Conservation (phyloP, 2,888 invertebrate genomes). For the Pristionchus maxplancki region DNA sequence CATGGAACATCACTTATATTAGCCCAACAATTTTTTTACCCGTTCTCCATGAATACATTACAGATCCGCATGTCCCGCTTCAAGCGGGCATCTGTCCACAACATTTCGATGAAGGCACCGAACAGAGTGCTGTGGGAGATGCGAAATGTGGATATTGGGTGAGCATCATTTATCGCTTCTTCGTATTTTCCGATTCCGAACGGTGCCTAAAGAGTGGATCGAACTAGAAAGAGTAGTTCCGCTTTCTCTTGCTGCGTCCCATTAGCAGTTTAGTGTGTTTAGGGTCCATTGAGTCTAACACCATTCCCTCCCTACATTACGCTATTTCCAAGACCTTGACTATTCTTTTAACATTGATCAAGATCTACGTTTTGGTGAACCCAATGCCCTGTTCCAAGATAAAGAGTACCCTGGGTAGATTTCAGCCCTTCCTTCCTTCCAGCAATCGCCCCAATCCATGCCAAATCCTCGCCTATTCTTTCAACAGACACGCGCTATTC, state of each 20-base stretch:
- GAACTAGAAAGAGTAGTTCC: no score
- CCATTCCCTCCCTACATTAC: no score
- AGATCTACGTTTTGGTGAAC: no score
- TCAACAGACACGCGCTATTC: neutral
- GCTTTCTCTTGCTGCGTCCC: no score
- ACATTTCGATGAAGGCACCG: conserved; percentile 64
- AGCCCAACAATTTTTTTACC: neutral
- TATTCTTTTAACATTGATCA: no score
- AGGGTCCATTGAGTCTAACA: no score
- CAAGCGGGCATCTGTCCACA: conserved; percentile 62
- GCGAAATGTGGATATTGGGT: conserved; percentile 69
- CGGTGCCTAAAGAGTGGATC: no score
- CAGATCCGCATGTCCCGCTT: conserved; percentile 54
- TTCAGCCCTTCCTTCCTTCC: neutral
- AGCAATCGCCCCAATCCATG: neutral
- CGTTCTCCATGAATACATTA: neutral
- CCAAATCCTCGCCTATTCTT: neutral
- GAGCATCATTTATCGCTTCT: neutral
- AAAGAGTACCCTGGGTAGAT: neutral
- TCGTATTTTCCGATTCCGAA: neutral
- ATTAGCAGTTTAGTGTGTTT: no score
- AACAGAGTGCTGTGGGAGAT: conserved; percentile 68
- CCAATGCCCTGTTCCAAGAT: neutral
- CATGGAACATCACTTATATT: neutral
- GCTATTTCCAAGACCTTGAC: no score